These are phyloP conservation scores for Corythaeola cristata DNA, from an alignment of 2,113 vertebrate genomes.

Conservation along the genomic window DNA sequence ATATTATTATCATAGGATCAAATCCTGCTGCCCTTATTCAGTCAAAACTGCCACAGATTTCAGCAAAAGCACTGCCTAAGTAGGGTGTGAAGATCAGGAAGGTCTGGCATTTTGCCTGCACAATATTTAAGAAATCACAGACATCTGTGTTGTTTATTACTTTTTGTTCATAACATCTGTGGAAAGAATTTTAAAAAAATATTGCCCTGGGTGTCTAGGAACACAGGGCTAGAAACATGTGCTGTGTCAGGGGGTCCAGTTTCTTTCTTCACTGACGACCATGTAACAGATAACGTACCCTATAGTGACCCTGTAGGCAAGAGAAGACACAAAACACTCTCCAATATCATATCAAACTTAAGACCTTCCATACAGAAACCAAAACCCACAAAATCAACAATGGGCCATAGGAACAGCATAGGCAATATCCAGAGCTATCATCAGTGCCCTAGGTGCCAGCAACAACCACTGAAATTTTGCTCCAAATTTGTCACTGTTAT, in stretches of 20 bases:
- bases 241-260: no score
- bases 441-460: background rate
- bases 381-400: background rate
- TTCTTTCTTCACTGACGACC: background rate
- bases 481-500: background rate
- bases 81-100: background rate
- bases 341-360: background rate
- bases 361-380: background rate
- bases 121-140: background rate
- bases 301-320: background rate
- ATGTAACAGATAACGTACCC: background rate
- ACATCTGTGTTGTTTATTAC: background rate
- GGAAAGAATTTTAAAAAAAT: background rate
- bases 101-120: background rate
- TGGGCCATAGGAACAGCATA: background rate
- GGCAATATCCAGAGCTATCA: background rate
- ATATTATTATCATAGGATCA: background rate
- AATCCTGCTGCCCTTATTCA: slow-evolving; percentile 29
- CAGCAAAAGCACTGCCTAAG: background rate
- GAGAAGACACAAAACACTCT: background rate
- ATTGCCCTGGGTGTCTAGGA: background rate
- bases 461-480: background rate
- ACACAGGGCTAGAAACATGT: background rate
- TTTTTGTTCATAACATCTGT: background rate
- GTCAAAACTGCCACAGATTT: background rate